These are phyloP conservation scores for Leptopilina syphax DNA, from an alignment of 2,888 invertebrate species.

Conservation along the genomic window DNA sequence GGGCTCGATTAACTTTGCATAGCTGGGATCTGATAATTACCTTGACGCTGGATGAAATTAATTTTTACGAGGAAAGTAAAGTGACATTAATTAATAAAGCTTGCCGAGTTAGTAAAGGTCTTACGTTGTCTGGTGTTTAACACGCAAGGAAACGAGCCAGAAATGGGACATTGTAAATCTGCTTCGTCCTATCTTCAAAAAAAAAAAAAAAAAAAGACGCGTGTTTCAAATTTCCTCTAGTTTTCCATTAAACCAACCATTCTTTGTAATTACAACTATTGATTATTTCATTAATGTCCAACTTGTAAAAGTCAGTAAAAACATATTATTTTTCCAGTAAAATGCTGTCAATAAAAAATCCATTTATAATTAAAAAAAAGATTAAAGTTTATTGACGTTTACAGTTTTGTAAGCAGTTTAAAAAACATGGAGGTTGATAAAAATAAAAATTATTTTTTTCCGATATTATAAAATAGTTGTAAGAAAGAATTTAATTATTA, in stretches of 20 bases:
- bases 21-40: slow-evolving; percentile 49
- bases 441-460: background rate
- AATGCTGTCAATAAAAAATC: background rate
- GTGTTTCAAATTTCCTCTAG: slow-evolving; percentile 16
- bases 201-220: background rate
- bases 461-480: background rate
- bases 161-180: slow-evolving; percentile 55
- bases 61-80: slow-evolving; percentile 41
- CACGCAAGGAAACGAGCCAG: slow-evolving; percentile 45
- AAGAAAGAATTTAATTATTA: slow-evolving; percentile 18
- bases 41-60: slow-evolving; percentile 45
- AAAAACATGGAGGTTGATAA: too few species aligned
- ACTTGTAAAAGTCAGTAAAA: background rate
- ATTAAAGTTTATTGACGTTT: too few species aligned
- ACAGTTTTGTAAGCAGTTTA: too few species aligned
- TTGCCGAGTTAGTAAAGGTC: slow-evolving; percentile 22
- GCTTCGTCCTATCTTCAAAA: slow-evolving; percentile 8
- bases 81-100: slow-evolving; percentile 53
- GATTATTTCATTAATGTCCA: slow-evolving; percentile 7
- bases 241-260: background rate
- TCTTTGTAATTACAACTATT: slow-evolving; percentile 28
- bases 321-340: background rate
- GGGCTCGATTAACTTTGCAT: slow-evolving; percentile 30
- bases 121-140: slow-evolving; percentile 47
- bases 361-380: background rate